Evolutionary conservation across 2,797 vertebrate species (phyloP), one percentile per base, ranked within the genome.

Genomic region (Toxotes lorentzi): DNA sequence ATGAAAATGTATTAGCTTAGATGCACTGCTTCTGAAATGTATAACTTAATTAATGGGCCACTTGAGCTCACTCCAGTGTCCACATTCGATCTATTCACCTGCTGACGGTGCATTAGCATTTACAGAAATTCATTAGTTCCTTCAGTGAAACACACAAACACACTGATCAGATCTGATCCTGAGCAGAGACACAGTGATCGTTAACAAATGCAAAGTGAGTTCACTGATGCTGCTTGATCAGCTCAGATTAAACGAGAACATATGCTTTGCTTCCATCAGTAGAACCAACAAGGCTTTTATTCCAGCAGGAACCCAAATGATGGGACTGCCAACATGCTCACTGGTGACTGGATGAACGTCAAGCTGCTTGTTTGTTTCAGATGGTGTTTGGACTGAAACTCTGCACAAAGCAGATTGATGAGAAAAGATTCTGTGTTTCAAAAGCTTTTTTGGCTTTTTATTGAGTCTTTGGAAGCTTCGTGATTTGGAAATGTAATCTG

Each of bases 301-400:
- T 78, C 72, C 78, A 34, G 75, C 66, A 54, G 67, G 58, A 56
- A 70, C 73, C 69, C 73, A 50, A 59, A 58, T 24, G 41, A 58
- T 53, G 1, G 1, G 11, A 21, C 62, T 78, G 76, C 70, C 79
- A 43, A 45, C 43, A 12, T 1, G 24, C 53, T 76, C 34, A 0
- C 71, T 72, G 70, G 23, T 34, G 79, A 58, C 54, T 35, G 32
- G 7, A 63, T 54, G 56, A 2, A 19, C 11, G 34, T 45, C 61
- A 50, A 71, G 72, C 64, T 69, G 80, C 74, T 71, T 59, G n/a
- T 72, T 67, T 64, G 60, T 45, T 50, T 78, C 61, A 40, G 60
- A 69, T 19, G 61, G 3, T 17, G 58, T 72, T 76, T 47, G 80
- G 71, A 67, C 45, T 16, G 65, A 64, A 64, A 27, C 32, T 34